These are phyloP conservation scores for Sicus ferrugineus DNA, from an alignment of 2,888 invertebrate species.

Conservation along the genomic window DNA sequence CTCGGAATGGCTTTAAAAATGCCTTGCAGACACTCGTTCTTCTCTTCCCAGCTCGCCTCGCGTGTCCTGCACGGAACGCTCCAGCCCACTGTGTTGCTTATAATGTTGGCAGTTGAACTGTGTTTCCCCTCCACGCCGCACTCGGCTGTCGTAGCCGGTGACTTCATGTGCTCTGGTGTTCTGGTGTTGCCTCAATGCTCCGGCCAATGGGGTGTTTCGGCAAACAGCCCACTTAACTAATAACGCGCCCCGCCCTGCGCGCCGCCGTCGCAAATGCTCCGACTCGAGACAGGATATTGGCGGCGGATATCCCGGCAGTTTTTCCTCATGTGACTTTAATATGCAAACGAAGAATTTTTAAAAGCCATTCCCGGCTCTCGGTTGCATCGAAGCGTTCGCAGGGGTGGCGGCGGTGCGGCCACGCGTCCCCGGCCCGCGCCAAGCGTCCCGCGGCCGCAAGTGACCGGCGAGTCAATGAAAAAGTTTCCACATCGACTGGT, in stretches of 20 bases:
- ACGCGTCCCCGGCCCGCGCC: not conserved
- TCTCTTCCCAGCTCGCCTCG: no score
- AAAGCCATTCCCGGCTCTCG: slow-evolving; percentile 15
- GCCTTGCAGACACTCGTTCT: no score
- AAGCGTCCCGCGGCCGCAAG: slow-evolving; percentile 1
- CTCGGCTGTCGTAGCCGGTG: not conserved
- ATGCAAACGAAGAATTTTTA: slow-evolving; percentile 50
- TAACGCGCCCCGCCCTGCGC: slow-evolving; percentile 31
- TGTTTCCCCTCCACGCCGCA: slow-evolving; percentile 3
- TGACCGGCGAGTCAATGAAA: slow-evolving; percentile 29
- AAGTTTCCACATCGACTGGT: slow-evolving; percentile 3
- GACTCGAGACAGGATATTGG: slow-evolving; percentile 51
- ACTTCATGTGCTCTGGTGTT: slow-evolving; percentile 14
- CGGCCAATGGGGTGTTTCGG: slow-evolving; percentile 27
- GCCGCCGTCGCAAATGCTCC: not conserved
- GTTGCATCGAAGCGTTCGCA: slow-evolving; percentile 19
- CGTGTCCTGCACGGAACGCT: no score
- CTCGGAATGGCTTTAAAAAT: no score
- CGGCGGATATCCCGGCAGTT: slow-evolving; percentile 57
- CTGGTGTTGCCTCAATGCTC: slow-evolving; percentile 21
- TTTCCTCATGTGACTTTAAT: slow-evolving; percentile 60
- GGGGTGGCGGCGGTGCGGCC: slow-evolving; percentile 15
- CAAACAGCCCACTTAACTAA: slow-evolving; percentile 46
- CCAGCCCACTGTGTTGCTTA: slow-evolving; percentile 11
- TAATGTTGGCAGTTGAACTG: slow-evolving; percentile 20